Base-by-base conservation (phyloP, 1,140 invertebrate species). In the Drosophila nannoptera region DNA sequence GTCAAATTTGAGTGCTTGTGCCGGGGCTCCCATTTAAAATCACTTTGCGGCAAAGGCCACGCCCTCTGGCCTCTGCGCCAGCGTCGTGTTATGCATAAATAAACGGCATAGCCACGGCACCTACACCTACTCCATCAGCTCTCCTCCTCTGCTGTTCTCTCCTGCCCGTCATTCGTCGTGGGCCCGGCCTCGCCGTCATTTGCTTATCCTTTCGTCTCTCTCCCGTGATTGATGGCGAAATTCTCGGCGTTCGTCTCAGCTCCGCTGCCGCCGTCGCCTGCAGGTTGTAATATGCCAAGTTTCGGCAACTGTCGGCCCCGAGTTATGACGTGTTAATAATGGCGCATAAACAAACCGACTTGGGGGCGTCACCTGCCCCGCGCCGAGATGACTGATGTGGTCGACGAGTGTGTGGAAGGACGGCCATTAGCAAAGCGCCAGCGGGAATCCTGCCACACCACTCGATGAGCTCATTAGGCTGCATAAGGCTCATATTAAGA, bases 261-360 rank as follows among this genome's bases (percentile, higher is more conserved):
- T 33, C 22, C 16, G 32, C n/a, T 35, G 11, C 7, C 16, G 35
- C 9, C 35, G 11, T 60, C 1, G 49, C 22, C 36, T 22, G 22
- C 22, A 22, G 22, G 22, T 35, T 22, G 49, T 65, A 65, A 59
- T 59, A 62, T 22, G 52, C 45, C 58, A 56, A 60, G 49, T 66
- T 68, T 61, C 58, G 56, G 70, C 53, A 55, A 62, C 69, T 72
- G 55, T 69, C 49, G 52, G 43, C 52, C 49, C 42, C 35, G 62
- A 77, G 74, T 77, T 77, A 77, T 77, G 74, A 77, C 68, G 74
- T 77, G 74, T 70, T 77, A 77, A 77, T 77, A 74, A 77, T 74
- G 75, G 63, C 75, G 66, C 75, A 75, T 75, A 66, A 71, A 77
- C 74, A 69, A 58, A 63, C 62, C 62, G 16, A 74, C 33, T 49